Conservation (phyloP, 1,140 invertebrate species). For the Proales similis region DNA sequence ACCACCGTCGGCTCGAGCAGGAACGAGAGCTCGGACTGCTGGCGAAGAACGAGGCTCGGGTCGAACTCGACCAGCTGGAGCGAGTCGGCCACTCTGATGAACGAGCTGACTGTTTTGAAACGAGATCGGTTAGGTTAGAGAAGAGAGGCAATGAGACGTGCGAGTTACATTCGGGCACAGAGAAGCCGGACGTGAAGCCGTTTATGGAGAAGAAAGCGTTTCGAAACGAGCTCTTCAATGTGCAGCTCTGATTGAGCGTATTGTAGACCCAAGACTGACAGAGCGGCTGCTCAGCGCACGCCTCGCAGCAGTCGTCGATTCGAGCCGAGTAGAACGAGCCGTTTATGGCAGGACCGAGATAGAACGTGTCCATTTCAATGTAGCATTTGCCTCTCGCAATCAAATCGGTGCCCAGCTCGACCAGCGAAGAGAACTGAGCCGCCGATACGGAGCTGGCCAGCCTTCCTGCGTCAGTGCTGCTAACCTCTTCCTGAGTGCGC, state of each 20-base stretch:
- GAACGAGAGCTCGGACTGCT: too few relatives aligned
- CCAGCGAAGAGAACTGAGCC: neutral
- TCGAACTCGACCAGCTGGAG: too few relatives aligned
- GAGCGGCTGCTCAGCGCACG: neutral
- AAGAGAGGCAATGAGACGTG: too few relatives aligned
- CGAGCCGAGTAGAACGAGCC: neutral
- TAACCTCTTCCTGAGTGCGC: too few relatives aligned
- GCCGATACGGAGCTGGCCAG: too few relatives aligned
- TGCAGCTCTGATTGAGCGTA: neutral
- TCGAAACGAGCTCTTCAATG: constrained; percentile 16
- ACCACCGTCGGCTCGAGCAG: too few relatives aligned
- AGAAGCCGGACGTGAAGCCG: constrained; percentile 18
- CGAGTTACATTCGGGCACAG: constrained; percentile 4
- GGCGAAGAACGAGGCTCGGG: too few relatives aligned
- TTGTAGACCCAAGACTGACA: constrained; percentile 36
- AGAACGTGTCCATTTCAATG: constrained; percentile 3
- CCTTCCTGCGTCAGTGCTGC: too few relatives aligned
- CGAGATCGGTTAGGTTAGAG: too few relatives aligned
- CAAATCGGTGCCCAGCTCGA: constrained; percentile 4
- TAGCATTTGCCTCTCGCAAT: constrained; percentile 2
- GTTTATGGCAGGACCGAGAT: constrained; percentile 6
- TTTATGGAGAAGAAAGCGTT: neutral
- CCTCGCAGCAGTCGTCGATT: constrained; percentile 9
- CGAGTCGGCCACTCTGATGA: constrained; percentile 30
- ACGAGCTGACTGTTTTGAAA: constrained; percentile 24